Evolutionary conservation across 2,113 vertebrate species (phyloP), one percentile per base, ranked within the genome.

Genomic region (Aepyceros melampus): DNA sequence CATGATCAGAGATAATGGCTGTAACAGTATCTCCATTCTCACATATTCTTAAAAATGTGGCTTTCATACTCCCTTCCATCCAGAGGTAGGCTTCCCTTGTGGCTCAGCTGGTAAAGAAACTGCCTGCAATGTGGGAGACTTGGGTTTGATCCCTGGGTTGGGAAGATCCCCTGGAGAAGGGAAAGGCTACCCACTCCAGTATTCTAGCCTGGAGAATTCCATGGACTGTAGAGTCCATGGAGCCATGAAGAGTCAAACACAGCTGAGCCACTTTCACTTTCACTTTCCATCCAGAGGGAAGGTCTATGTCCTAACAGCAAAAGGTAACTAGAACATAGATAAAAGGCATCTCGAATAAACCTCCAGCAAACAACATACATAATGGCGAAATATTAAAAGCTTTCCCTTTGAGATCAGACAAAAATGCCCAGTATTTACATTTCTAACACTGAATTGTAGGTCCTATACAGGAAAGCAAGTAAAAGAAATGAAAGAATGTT

Each of bases 401-500:
- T 64, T 94, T 67, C 58, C 56, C 58, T 36, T 45, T 82, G 29
- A 94, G 47, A 67, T 94, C 86, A 94, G 47, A 51, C 17, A n/a
- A 49, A 93, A 19, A 78, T 64, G 29, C 17, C 74, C 82, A 40
- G 25, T 47, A 51, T 40, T 78, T 87, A 47, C 45, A 43, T 64
- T 92, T 56, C 47, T 79, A 56, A 78, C 49, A 83, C 10, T 51
- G 43, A 14, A 78, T 19, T 43, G 33, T 12, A 36, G 83, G 71
- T 51, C 13, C n/a, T 43, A n/a, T 47, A 40, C 7, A 85, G 25
- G 33, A 79, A 79, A 29, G 49, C n/a, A 86, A 55, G 17, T 45
- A 85, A 86, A 91, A 84, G 10, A 93, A 71, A 40, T 40, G 14
- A 58, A 94, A 94, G 84, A 62, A 62, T 45, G n/a, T 87, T 91